Percentiles rank a stretch among this genome's conserved stretches.
phyloP scores from a whole-genome alignment of 1,140 invertebrate species.

The Drosophila bocki region DNA sequence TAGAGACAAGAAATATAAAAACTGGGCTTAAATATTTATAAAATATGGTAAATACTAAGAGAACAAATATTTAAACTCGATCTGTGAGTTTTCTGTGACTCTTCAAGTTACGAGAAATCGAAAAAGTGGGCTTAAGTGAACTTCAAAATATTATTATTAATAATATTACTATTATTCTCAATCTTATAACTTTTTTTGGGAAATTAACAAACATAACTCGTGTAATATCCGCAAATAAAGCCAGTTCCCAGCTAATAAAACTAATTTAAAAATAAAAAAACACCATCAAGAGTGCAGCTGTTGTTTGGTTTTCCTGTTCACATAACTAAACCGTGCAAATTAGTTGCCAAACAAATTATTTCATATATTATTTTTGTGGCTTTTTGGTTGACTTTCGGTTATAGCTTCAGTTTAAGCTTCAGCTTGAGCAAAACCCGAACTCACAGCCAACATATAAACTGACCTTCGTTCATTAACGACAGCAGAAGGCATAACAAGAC shows the following conservation, averaged over 20 bases:
- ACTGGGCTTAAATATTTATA: too few relatives aligned
- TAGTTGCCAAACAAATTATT: slow-evolving; percentile 63
- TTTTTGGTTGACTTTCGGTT: slow-evolving; percentile 18
- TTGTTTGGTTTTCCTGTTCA: slow-evolving; percentile 43
- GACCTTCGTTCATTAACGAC: slow-evolving; percentile 81
- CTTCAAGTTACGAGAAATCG: too few relatives aligned
- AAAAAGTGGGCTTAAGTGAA: too few relatives aligned
- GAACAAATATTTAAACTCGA: too few relatives aligned
- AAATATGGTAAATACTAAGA: too few relatives aligned
- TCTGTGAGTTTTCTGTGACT: too few relatives aligned
- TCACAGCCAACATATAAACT: slow-evolving; percentile 46
- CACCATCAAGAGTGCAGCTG: slow-evolving; percentile 31
- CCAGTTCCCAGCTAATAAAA: slow-evolving; percentile 23
- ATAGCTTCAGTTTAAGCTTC: slow-evolving; percentile 2
- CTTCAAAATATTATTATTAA: too few relatives aligned
- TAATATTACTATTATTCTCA: neutral
- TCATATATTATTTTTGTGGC: slow-evolving; percentile 26
- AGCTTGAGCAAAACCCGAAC: slow-evolving; percentile 29
- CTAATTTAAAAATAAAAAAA: too few relatives aligned
- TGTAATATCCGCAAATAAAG: slow-evolving; percentile 25
- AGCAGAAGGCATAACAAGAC: slow-evolving; percentile 68
- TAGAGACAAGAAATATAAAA: too few relatives aligned
- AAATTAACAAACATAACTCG: neutral
- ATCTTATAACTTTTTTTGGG: neutral
- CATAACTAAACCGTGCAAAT: slow-evolving; percentile 63